Evolutionary conservation across 2,888 invertebrate species (phyloP).

Genomic region (Corbicula japonica): DNA sequence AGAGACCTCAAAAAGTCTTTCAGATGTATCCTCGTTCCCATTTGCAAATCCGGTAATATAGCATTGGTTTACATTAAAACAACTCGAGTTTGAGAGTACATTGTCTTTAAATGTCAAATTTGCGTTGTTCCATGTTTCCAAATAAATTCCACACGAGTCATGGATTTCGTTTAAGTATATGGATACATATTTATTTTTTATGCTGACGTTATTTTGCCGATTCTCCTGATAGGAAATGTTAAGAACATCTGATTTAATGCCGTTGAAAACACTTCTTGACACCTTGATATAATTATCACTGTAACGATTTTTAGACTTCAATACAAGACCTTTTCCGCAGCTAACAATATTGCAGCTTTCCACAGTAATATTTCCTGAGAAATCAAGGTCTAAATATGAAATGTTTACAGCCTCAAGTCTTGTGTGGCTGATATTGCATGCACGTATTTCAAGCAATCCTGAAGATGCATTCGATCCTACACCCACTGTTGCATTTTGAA

Average conservation of each 20-base stretch:
- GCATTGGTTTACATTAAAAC: constrained; percentile 11
- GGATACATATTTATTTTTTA: background rate
- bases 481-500: background rate
- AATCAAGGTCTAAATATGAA: background rate
- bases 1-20: constrained; percentile 33
- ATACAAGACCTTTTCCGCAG: constrained; percentile 2
- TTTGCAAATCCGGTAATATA: constrained; percentile 21
- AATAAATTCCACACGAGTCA: constrained; percentile 27
- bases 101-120: constrained; percentile 48
- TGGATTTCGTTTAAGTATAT: constrained; percentile 37
- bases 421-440: background rate
- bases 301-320: background rate
- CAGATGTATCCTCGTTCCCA: background rate
- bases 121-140: constrained; percentile 31
- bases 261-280: constrained; percentile 5
- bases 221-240: background rate
- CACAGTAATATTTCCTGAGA: constrained; percentile 23
- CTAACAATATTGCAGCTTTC: constrained; percentile 8
- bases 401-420: background rate
- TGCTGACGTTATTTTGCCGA: background rate
- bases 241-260: background rate
- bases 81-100: constrained; percentile 16
- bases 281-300: constrained; percentile 1
- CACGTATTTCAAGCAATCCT: constrained; percentile 3
- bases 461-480: background rate